Conservation (phyloP, 1,140 invertebrate species). For the Phymastichus coffea region DNA sequence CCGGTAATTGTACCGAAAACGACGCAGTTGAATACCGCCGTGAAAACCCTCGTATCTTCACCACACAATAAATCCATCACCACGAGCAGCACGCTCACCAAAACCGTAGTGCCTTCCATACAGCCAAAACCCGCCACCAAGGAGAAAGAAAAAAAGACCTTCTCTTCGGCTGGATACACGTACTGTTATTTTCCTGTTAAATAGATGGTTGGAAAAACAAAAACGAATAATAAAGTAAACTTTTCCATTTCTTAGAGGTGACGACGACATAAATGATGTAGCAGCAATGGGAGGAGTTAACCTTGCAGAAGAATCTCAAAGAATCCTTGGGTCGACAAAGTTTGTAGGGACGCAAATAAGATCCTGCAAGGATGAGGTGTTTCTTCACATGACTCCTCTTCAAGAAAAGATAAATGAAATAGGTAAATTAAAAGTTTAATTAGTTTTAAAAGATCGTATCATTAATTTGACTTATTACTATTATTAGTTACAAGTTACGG, state of each 20-base stretch:
- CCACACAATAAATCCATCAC: slow-evolving; percentile 48
- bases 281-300: slow-evolving; percentile 99
- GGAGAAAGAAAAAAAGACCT: slow-evolving; percentile 68
- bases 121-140: slow-evolving; percentile 54
- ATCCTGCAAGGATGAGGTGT: slow-evolving; percentile 93
- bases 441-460: background rate
- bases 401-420: slow-evolving; percentile 77
- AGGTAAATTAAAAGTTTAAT: slow-evolving; percentile 52
- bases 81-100: slow-evolving; percentile 46
- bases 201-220: background rate
- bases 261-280: slow-evolving; percentile 97
- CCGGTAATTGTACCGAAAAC: slow-evolving; percentile 45
- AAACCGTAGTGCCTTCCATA: slow-evolving; percentile 55
- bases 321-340: slow-evolving; percentile 92
- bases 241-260: slow-evolving; percentile 60
- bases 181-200: slow-evolving; percentile 32
- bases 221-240: background rate
- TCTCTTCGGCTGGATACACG: slow-evolving; percentile 59
- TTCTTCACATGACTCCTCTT: slow-evolving; percentile 77
- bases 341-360: slow-evolving; percentile 94
- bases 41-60: slow-evolving; percentile 41
- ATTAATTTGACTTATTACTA: background rate
- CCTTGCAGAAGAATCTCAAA: slow-evolving; percentile 91
- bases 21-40: slow-evolving; percentile 38
- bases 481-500: slow-evolving; percentile 71